A percentile compares a stretch with the other conserved stretches of the same genome.
Evolutionary conservation across 1,140 invertebrate genomes (phyloP).

Genomic region (Neodiprion pinetum): DNA sequence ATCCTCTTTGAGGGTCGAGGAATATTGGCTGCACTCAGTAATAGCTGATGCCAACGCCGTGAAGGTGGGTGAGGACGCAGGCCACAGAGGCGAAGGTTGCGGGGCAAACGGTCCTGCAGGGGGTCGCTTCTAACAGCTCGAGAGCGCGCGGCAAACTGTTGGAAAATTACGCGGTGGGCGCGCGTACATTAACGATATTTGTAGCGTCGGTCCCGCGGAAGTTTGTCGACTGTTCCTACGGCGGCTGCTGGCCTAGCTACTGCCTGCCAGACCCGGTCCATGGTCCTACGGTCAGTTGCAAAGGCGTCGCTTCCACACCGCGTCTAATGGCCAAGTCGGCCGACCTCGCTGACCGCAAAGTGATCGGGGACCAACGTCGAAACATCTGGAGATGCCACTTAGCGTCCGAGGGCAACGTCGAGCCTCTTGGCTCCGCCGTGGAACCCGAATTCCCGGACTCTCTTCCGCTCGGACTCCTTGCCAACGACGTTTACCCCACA

Average conservation of each 20-base stretch:
- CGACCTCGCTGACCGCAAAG: not conserved
- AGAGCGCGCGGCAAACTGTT: not conserved
- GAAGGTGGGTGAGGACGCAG: not conserved
- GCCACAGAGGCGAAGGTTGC: no score
- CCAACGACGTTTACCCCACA: no score
- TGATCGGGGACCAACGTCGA: not conserved
- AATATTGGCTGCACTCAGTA: not conserved
- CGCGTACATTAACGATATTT: constrained; percentile 1
- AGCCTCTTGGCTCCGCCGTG: no score
- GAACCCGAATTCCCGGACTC: no score
- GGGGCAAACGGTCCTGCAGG: not conserved
- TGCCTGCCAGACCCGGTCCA: no score
- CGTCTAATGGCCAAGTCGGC: not conserved
- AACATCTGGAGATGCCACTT: not conserved
- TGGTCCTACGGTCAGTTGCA: not conserved
- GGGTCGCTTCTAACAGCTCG: not conserved
- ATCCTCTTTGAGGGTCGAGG: not conserved
- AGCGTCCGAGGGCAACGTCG: not conserved
- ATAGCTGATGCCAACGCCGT: not conserved
- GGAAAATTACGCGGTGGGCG: not conserved
- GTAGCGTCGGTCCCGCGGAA: not conserved
- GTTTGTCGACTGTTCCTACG: not conserved
- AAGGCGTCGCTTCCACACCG: constrained; percentile 1
- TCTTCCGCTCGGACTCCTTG: no score
- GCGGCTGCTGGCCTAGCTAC: not conserved